Evolutionary conservation across 2,888 invertebrate species (phyloP), one percentile per base, ranked within the genome.

Genomic region (Rotaria sp.): DNA sequence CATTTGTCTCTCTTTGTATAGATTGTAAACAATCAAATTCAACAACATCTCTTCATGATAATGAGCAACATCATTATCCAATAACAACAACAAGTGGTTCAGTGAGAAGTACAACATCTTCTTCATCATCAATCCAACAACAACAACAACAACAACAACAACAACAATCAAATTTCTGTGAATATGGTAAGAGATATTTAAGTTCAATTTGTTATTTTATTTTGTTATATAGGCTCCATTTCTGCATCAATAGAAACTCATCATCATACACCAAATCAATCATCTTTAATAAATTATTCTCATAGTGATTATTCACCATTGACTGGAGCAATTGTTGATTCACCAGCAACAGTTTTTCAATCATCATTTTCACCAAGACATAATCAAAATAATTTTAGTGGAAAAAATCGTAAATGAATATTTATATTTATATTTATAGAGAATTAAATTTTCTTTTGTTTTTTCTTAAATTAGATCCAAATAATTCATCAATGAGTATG

Each of bases 141-240:
- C 67, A 57, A 57, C n/a, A n/a, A n/a, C n/a, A n/a, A n/a, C n/a
- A n/a, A n/a, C 35, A 55, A 55, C 67, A n/a, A 67, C 67, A 50
- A 50, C 67, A 67, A 67, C 67, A 11, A 35, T 30, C 35, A 18
- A 67, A 13, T 18, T 67, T 67, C 21, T 67, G 18, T 67, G 67
- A 67, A 30, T 30, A 67, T 67, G 35, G 35, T 67, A 67, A n/a
- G 2, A 59, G n/a, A 11, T 13, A n/a, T 59, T 1, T 10, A 35
- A 50, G 50, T 50, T 67, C 5, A 30, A 3, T 67, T 4, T 13
- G 4, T 21, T 67, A 30, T 67, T 18, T 38, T 7, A 26, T 10
- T 8, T 8, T 55, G 26, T 55, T 26, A 26, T 26, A 26, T 24
- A 55, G 55, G 55, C 7, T 7, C 55, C 1, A 26, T 55, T 15